These are phyloP conservation scores for Anoplophora glabripennis DNA, from an alignment of 1,140 invertebrate species.

Conservation along the genomic window DNA sequence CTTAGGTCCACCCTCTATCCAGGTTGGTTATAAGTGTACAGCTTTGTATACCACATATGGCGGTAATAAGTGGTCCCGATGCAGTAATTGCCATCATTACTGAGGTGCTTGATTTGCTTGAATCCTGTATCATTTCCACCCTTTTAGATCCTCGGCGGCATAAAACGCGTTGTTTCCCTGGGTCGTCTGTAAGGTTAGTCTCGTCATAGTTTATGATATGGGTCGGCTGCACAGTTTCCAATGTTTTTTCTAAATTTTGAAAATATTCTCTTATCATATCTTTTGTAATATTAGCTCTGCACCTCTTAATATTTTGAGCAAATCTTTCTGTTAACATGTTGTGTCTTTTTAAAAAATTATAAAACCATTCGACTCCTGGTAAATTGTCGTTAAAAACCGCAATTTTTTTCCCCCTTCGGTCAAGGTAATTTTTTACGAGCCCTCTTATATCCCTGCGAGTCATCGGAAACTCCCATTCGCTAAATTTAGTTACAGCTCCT, in stretches of 20 bases:
- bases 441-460: slow-evolving; percentile 8
- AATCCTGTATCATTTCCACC: slow-evolving; percentile 44
- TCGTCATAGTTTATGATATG: slow-evolving; percentile 48
- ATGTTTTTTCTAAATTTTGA: neutral
- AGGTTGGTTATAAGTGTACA: slow-evolving; percentile 14
- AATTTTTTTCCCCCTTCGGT: too few species aligned
- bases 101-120: slow-evolving; percentile 12
- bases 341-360: too few species aligned
- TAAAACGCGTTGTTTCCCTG: slow-evolving; percentile 22
- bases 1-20: slow-evolving; percentile 14
- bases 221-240: slow-evolving; percentile 31
- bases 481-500: slow-evolving; percentile 8
- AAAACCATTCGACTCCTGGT: too few species aligned
- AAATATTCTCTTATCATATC: slow-evolving; percentile 2
- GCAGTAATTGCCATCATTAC: slow-evolving; percentile 24
- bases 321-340: too few species aligned
- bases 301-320: too few species aligned
- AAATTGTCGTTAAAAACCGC: too few species aligned
- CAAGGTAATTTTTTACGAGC: slow-evolving; percentile 2
- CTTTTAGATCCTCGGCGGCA: slow-evolving; percentile 42
- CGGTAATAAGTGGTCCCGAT: slow-evolving; percentile 12
- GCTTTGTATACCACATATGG: slow-evolving; percentile 27
- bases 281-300: too few species aligned
- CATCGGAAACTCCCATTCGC: slow-evolving; percentile 6
- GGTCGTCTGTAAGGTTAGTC: slow-evolving; percentile 41